Conservation (phyloP, 2,888 invertebrate genomes). For the Leucophenga montana region DNA sequence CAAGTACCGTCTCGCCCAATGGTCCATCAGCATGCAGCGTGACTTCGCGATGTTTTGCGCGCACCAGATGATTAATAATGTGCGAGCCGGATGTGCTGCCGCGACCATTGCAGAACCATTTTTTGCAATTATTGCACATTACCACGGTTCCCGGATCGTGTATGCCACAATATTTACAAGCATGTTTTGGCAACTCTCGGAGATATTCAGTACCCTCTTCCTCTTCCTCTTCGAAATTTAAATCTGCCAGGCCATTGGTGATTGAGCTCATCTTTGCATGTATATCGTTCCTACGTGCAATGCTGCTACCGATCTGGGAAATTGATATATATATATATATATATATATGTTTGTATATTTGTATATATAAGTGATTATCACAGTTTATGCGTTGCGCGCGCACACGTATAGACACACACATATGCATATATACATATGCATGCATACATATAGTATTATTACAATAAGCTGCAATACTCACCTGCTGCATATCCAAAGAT, state of each 20-base stretch:
- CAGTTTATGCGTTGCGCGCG: background rate
- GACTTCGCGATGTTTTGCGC: conserved; percentile 99
- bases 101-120: conserved; percentile 99
- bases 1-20: conserved; percentile 96
- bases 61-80: conserved; percentile 97
- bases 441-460: too few species aligned
- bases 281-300: conserved; percentile 75
- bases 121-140: conserved; percentile 98
- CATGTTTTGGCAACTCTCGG: conserved; percentile 93
- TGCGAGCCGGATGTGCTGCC: conserved; percentile 99
- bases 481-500: conserved; percentile 46
- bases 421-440: too few species aligned
- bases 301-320: conserved; percentile 76
- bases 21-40: conserved; percentile 98
- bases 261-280: conserved; percentile 80
- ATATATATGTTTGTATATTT: too few species aligned
- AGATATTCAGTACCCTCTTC: conserved; percentile 92
- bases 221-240: conserved; percentile 96
- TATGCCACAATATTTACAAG: conserved; percentile 74
- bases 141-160: conserved; percentile 94
- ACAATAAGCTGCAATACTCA: conserved; percentile 34
- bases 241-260: conserved; percentile 85
- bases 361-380: conserved; percentile 15
- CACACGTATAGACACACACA: background rate
- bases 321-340: background rate